These are phyloP conservation scores for Syrmaticus mikado DNA, from an alignment of 2,113 vertebrate genomes.

Conservation along the genomic window DNA sequence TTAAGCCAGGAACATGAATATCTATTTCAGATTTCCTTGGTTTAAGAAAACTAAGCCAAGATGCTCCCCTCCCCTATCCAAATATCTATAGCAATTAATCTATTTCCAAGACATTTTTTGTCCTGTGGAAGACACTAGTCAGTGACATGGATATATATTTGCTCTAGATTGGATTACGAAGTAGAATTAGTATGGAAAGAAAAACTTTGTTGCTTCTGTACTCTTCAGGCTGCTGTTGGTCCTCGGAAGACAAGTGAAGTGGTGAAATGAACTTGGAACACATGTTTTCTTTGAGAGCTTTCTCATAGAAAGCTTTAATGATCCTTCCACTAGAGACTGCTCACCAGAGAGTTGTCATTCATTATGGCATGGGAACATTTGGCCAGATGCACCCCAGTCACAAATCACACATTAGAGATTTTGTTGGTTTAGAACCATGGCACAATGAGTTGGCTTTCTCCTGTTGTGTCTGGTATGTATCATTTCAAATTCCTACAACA, in stretches of 20 bases:
- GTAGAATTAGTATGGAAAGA: background rate
- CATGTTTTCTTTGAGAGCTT: background rate
- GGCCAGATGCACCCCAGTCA: background rate
- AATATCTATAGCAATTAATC: background rate
- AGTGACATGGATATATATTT: background rate
- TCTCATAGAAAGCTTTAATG: constrained; percentile 15
- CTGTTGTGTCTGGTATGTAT: background rate
- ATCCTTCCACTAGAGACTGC: background rate
- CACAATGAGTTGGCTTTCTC: background rate
- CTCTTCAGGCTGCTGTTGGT: background rate
- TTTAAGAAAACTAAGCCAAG: background rate
- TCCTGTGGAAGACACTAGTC: background rate
- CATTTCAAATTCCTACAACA: background rate
- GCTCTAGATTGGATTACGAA: background rate
- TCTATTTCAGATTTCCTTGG: constrained; percentile 3
- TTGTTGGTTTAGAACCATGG: background rate
- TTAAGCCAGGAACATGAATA: constrained; percentile 7
- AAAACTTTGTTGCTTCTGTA: background rate
- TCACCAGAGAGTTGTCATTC: constrained; percentile 2
- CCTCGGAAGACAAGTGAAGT: background rate
- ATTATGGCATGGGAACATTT: background rate
- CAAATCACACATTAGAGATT: background rate
- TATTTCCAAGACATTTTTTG: background rate
- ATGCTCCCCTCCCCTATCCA: background rate
- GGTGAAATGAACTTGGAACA: background rate